A percentile compares a stretch with the other conserved stretches of the same genome.
Evolutionary conservation across 2,113 vertebrate species (phyloP).

Genomic region (Craseonycteris thonglongyai): DNA sequence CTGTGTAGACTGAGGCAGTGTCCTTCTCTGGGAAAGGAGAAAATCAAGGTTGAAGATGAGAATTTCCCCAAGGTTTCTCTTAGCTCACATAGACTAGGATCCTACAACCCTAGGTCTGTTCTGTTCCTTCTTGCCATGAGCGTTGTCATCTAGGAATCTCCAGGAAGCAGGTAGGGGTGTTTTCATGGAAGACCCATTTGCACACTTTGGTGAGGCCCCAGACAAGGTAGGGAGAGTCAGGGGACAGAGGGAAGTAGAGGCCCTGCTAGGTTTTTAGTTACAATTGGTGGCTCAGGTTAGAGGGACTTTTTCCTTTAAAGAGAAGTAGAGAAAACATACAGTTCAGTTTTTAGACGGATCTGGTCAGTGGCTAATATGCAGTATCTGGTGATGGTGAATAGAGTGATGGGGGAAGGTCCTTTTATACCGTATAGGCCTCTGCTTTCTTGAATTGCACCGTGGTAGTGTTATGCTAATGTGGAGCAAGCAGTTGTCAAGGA

Average conservation of each 20-base stretch:
- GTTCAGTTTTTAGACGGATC: not conserved
- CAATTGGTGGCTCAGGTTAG: not conserved
- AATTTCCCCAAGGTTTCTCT: not conserved
- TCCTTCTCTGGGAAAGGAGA: not conserved
- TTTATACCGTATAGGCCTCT: not conserved
- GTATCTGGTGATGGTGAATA: no score
- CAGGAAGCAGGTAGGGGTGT: not conserved
- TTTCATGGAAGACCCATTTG: not conserved
- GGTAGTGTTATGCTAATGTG: not conserved
- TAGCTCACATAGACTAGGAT: not conserved
- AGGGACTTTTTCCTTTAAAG: not conserved
- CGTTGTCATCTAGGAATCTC: not conserved
- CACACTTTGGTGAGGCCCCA: not conserved
- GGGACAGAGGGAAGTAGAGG: not conserved
- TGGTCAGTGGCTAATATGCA: not conserved
- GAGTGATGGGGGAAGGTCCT: not conserved
- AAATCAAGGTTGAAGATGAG: not conserved
- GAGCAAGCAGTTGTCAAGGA: slow-evolving; percentile 23
- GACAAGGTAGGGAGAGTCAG: not conserved
- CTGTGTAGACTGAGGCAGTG: not conserved
- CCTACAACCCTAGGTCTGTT: not conserved
- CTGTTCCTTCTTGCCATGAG: not conserved
- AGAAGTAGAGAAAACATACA: not conserved
- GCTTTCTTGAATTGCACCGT: not conserved
- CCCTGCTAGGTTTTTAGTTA: not conserved